Evolutionary conservation across 1,140 invertebrate species (phyloP).

Genomic region (Neelides sp.): DNA sequence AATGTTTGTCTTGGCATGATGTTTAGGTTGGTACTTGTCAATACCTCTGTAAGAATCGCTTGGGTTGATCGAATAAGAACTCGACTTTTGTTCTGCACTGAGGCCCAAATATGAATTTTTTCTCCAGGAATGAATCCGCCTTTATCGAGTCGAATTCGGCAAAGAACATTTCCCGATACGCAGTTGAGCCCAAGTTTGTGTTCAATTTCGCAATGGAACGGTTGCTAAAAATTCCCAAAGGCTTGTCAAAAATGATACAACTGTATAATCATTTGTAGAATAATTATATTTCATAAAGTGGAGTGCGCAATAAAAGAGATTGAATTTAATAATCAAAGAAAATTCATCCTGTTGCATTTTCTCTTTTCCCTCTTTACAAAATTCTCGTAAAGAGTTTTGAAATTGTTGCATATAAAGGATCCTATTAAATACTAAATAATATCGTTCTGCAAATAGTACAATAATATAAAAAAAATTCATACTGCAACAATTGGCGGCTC

Average conservation of each 20-base stretch:
- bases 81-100: slow-evolving; percentile 70
- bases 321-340: neutral
- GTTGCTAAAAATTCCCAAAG: too few relatives aligned
- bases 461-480: slow-evolving; percentile 35
- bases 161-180: slow-evolving; percentile 66
- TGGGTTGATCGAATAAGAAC: slow-evolving; percentile 59
- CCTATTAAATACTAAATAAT: neutral
- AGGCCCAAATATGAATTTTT: slow-evolving; percentile 63
- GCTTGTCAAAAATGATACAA: slow-evolving; percentile 30
- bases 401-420: neutral
- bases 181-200: slow-evolving; percentile 71
- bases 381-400: neutral
- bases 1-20: neutral
- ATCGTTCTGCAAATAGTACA: neutral
- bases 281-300: neutral
- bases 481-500: slow-evolving; percentile 77
- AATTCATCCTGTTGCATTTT: neutral
- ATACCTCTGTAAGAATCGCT: slow-evolving; percentile 64
- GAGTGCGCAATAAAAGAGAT: neutral
- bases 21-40: neutral
- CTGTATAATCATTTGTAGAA: slow-evolving; percentile 5
- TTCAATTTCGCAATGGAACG: slow-evolving; percentile 77
- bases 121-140: slow-evolving; percentile 80
- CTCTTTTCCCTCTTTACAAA: too few relatives aligned
- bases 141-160: slow-evolving; percentile 70